Base-by-base conservation (phyloP, 2,888 invertebrate genomes). In the Drosophila kanekoi region DNA sequence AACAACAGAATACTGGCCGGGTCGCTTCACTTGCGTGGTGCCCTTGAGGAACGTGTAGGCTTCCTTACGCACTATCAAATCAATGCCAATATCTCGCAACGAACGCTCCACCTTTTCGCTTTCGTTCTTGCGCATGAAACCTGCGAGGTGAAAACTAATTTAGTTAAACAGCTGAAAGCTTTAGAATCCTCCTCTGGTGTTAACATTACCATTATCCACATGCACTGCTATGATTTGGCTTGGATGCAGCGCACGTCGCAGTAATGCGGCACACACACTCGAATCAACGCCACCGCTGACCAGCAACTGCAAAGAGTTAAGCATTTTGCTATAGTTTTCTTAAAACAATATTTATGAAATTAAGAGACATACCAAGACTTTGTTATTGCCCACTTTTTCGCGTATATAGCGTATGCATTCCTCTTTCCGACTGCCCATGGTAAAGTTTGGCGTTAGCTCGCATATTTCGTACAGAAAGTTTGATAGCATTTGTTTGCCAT, bases 241-340 rank as follows among this genome's bases (percentile, higher is more conserved):
- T 84, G 96, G 96, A 67, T 95, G 94, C 52, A 99, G 94, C 10
- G 99, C 98, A 91, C 96, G 96, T 92, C 97, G 96, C 56, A 99
- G 93, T 68, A 99, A 93, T 20, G 99, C 99, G 28, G 99, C 99
- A 93, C 99, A 99, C 10, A 99, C 99, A n/a, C 99, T 98, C 0
- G 99, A 99, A 93, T 99, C 99, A 5, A 99, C 99, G 28, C 99
- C 99, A 18, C 99, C 99, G 92, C 99, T 99, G 57, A 98, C 96
- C 90, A 99, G 93, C 92, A 98, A 95, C 96, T 98, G 13, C 9
- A n/a, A 10, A 38, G 5, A 40, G 32, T 6, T 10, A 2, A 53
- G 33, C 3, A 47, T 4, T 40, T 28, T 10, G 2, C 37, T 18
- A 28, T 18, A 13, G 28, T 11, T 47, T 66, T 44, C 32, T 23